Evolutionary conservation across 2,888 invertebrate genomes (phyloP).

Genomic region (Diadegma fenestrale): DNA sequence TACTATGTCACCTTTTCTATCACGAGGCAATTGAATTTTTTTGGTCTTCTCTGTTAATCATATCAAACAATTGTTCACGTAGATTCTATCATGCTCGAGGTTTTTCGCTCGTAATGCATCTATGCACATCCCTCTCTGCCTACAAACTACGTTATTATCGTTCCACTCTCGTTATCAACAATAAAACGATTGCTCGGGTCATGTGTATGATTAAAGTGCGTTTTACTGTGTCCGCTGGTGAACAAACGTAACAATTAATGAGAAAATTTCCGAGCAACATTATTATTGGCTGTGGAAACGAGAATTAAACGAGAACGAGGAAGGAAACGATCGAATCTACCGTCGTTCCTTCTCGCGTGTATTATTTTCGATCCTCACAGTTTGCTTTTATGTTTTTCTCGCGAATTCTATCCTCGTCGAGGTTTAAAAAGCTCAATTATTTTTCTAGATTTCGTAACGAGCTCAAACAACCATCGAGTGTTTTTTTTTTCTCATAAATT

Average conservation of each 20-base stretch:
- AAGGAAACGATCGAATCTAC: constrained; percentile 17
- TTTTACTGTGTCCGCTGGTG: constrained; percentile 26
- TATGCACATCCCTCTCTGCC: constrained; percentile 32
- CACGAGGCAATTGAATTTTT: neutral
- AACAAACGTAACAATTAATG: constrained; percentile 43
- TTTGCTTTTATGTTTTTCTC: neutral
- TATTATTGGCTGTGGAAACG: neutral
- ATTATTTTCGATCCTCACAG: neutral
- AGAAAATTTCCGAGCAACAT: constrained; percentile 35
- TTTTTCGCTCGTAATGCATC: neutral
- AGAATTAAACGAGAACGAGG: constrained; percentile 14
- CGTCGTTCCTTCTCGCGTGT: constrained; percentile 1
- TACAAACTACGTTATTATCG: constrained; percentile 40
- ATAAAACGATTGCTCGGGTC: constrained; percentile 52
- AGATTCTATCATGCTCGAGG: neutral
- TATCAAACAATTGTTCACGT: constrained; percentile 1
- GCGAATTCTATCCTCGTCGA: neutral
- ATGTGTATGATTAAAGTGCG: constrained; percentile 59
- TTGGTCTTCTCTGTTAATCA: neutral
- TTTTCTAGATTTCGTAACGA: neutral
- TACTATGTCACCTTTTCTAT: neutral
- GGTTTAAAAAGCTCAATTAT: neutral
- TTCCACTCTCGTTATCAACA: constrained; percentile 61
- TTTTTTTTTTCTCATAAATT: neutral
- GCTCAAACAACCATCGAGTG: neutral